Percentiles rank a stretch among this genome's conserved stretches.
phyloP scores from a whole-genome alignment of 2,888 invertebrate species.

The Agriotes lineatus region DNA sequence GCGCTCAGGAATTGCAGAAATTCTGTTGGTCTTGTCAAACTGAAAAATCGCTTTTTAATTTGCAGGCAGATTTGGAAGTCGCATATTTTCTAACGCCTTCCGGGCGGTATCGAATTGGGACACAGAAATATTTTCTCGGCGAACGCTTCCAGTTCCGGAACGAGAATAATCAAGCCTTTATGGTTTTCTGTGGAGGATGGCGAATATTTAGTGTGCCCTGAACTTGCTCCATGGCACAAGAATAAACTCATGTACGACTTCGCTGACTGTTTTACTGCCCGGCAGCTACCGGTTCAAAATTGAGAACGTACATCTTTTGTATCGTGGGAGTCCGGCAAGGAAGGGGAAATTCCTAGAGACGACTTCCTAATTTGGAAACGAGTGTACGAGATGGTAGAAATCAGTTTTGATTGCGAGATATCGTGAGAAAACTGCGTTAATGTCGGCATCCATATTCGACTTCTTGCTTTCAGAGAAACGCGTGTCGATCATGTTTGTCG shows the following conservation, averaged over 20 bases:
- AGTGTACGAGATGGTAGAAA: constrained; percentile 22
- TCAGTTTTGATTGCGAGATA: constrained; percentile 28
- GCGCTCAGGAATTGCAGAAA: constrained; percentile 7
- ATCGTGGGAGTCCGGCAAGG: constrained; percentile 28
- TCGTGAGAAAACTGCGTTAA: constrained; percentile 29
- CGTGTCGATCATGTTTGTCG: not conserved
- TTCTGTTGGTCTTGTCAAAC: not conserved
- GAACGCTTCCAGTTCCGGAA: not conserved
- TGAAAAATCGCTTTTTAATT: no score
- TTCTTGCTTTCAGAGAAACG: not conserved
- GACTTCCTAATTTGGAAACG: constrained; percentile 31
- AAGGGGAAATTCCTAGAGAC: constrained; percentile 17
- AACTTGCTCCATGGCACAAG: not conserved
- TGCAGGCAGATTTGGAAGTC: no score
- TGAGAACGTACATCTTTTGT: constrained; percentile 19
- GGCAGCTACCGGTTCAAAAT: constrained; percentile 2
- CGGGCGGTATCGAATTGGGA: no score
- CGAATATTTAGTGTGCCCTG: constrained; percentile 16
- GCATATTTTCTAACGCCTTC: no score
- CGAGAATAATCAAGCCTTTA: constrained; percentile 15
- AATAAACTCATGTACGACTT: constrained; percentile 1
- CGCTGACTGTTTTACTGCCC: not conserved
- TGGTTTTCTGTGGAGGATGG: not conserved
- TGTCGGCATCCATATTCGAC: constrained; percentile 6
- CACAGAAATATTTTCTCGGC: no score